Evolutionary conservation across 2,113 vertebrate species (phyloP).

Genomic region (Gyps fulvus): DNA sequence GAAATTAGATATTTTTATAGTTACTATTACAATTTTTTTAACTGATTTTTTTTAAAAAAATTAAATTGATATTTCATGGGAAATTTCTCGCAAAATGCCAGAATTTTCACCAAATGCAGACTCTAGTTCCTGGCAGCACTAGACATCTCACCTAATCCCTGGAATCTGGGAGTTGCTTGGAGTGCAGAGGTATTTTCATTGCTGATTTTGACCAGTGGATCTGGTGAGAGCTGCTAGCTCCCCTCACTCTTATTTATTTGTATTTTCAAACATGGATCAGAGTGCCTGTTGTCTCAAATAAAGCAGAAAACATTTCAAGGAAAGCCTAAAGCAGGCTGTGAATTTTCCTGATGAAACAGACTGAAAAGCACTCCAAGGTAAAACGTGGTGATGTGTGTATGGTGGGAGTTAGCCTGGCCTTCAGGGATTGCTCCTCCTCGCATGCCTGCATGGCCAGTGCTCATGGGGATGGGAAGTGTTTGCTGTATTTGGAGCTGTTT

Average conservation of each 20-base stretch:
- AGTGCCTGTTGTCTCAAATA: background rate
- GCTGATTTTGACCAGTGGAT: background rate
- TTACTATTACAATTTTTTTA: background rate
- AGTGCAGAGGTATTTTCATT: background rate
- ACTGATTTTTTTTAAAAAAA: background rate
- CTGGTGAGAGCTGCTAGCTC: background rate
- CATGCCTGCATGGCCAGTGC: background rate
- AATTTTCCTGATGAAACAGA: background rate
- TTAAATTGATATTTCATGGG: background rate
- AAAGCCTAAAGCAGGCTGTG: background rate
- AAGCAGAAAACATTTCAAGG: background rate
- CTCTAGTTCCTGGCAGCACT: background rate
- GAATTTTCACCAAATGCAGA: background rate
- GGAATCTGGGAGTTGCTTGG: background rate
- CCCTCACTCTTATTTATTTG: background rate
- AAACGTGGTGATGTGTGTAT: accelerated
- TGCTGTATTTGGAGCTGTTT: background rate
- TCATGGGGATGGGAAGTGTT: background rate
- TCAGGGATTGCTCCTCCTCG: background rate
- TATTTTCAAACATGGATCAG: background rate
- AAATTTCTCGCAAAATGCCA: background rate
- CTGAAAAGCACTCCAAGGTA: background rate
- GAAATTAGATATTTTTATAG: background rate
- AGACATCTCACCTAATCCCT: background rate
- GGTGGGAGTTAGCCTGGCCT: background rate